These are phyloP conservation scores for Spodoptera litura DNA, from an alignment of 1,140 invertebrate genomes.

Conservation along the genomic window DNA sequence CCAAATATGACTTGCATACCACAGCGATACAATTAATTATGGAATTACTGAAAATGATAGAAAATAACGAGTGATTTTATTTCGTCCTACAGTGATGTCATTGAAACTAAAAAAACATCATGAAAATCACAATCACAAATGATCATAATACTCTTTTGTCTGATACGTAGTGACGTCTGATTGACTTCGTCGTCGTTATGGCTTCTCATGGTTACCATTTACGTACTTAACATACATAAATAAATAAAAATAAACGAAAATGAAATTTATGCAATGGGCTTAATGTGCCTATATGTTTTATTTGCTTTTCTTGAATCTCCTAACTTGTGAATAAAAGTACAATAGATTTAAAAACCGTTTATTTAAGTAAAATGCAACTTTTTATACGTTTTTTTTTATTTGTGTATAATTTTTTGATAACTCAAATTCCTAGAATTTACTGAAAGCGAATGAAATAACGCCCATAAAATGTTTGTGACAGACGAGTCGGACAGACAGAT, in stretches of 20 bases:
- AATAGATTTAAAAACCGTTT: too few species aligned
- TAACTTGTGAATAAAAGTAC: too few species aligned
- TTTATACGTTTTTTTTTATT: too few species aligned
- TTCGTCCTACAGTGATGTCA: conserved; percentile 10
- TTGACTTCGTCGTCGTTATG: background rate
- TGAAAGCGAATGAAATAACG: too few species aligned
- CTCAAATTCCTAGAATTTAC: too few species aligned
- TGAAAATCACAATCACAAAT: conserved; percentile 1
- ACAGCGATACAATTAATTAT: background rate
- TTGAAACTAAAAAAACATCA: background rate
- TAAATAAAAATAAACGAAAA: background rate
- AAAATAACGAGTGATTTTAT: conserved; percentile 8
- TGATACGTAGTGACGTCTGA: background rate
- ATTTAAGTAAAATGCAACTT: too few species aligned
- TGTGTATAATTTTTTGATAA: too few species aligned
- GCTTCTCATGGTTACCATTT: background rate
- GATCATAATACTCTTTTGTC: conserved; percentile 27
- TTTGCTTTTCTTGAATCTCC: too few species aligned
- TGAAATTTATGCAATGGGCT: too few species aligned
- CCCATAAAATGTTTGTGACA: background rate
- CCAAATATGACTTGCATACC: too few species aligned
- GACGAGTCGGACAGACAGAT: background rate
- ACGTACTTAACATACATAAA: background rate
- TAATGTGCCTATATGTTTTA: too few species aligned
- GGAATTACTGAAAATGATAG: conserved; percentile 7